These are phyloP conservation scores for Thamnophis elegans DNA, from an alignment of 2,797 vertebrate genomes.

Conservation along the genomic window DNA sequence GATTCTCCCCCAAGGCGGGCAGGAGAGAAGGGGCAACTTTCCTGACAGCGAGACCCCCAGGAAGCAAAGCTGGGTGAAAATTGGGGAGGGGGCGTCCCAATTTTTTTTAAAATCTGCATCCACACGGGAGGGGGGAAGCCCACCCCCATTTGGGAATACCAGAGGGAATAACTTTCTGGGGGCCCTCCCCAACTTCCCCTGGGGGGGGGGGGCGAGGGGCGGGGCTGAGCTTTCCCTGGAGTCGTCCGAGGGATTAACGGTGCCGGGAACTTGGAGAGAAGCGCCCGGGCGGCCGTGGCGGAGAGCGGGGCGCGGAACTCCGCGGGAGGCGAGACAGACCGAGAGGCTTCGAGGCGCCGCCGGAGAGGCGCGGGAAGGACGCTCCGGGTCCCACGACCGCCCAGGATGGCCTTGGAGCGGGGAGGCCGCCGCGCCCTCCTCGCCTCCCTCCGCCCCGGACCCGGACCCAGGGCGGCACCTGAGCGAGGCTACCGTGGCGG, in stretches of 20 bases:
- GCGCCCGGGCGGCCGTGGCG: neutral
- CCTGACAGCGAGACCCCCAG: neutral
- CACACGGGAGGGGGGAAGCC: neutral
- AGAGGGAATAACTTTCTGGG: neutral
- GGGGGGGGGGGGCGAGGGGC: too few species aligned
- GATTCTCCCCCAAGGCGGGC: neutral
- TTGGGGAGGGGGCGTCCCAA: neutral
- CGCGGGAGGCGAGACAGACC: neutral
- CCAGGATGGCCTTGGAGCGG: neutral
- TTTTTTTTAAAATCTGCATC: neutral
- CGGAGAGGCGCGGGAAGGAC: neutral
- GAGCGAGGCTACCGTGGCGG: neutral
- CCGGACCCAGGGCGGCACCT: neutral
- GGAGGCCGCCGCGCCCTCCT: neutral
- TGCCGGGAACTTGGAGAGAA: neutral
- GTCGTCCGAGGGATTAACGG: neutral
- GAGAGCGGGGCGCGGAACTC: neutral
- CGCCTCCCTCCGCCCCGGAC: neutral
- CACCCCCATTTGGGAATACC: too few species aligned
- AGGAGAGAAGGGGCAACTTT: neutral
- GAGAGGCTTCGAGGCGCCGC: neutral
- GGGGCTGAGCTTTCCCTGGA: accelerated
- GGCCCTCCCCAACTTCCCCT: neutral
- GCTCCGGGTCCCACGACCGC: neutral
- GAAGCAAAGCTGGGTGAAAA: neutral